Base-by-base conservation (phyloP, 1,140 invertebrate genomes). In the Drosophila biarmipes region DNA sequence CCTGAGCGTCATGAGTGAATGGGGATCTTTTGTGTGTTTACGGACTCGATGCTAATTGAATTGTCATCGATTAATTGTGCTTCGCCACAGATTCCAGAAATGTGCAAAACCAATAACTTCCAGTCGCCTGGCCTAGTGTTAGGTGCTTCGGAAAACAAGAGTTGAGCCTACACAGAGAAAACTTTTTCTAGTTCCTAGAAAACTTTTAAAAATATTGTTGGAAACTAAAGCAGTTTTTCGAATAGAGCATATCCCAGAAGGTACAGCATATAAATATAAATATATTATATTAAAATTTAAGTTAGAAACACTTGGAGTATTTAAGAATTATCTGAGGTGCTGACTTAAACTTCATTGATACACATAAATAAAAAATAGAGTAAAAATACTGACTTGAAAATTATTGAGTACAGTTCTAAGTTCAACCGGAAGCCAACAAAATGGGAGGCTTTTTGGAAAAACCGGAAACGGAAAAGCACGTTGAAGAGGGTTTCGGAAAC, bases 21-120 rank as follows among this genome's bases (percentile, higher is more conserved):
- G 17, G 34, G 29, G 43, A 54, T 68, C 40, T 37, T 56, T 69
- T 71, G 63, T 71, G 48, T 31, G 51, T 8, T 56, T 40, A 69
- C 48, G 67, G 67, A 48, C 67, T 69, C 40, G 67, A 48, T 46
- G 67, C 67, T 71, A 71, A 71, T 71, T 71, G 67, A 71, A 71
- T 71, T 69, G 64, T 69, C 67, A 71, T 71, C 64, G 67, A 71
- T 69, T 71, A 71, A 71, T 69, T 31, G 64, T 34, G 64, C 42
- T 49, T 31, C 6, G 31, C 37, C 66, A 35, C 46, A 19, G 27
- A 67, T 42, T 43, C 45, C 31, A 24, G 34, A 46, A 46, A 34
- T 48, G 49, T 55, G 67, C 42, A 14, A 48, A 46, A 48, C 63
- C 42, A 68, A 69, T 69, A 69, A 69, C 34, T 38, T 38, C 49